Percentiles rank a stretch among this genome's conserved stretches.
These are phyloP conservation scores for Metellina segmentata DNA, from an alignment of 2,888 invertebrate genomes.

Conservation along the genomic window DNA sequence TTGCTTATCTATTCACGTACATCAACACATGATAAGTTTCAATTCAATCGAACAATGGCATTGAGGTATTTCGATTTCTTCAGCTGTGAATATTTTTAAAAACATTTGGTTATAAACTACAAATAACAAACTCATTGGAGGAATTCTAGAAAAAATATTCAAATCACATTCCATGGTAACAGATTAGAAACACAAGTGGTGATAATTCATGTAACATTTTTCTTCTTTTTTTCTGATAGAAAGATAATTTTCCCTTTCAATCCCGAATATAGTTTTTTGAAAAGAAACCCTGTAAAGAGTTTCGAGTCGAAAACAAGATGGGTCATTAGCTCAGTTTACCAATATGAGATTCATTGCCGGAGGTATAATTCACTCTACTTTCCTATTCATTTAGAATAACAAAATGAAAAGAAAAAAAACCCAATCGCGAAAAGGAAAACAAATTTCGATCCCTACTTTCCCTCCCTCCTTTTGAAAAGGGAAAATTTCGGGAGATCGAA, in stretches of 20 bases:
- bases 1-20: too few relatives aligned
- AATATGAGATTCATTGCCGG: slow-evolving; percentile 43
- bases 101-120: too few relatives aligned
- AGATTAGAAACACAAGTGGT: not conserved
- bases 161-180: too few relatives aligned
- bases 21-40: too few relatives aligned
- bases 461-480: not conserved
- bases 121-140: too few relatives aligned
- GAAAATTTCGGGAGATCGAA: slow-evolving; percentile 3
- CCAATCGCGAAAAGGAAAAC: slow-evolving; percentile 13
- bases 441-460: slow-evolving; percentile 13
- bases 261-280: not conserved
- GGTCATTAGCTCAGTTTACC: slow-evolving; percentile 17
- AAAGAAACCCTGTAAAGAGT: not conserved
- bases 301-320: not conserved
- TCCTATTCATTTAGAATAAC: slow-evolving; percentile 16
- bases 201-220: not conserved
- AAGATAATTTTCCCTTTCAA: not conserved
- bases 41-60: too few relatives aligned
- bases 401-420: slow-evolving; percentile 6
- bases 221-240: not conserved
- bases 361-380: slow-evolving; percentile 36
- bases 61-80: too few relatives aligned
- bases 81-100: too few relatives aligned
- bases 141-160: too few relatives aligned